Base-by-base conservation (phyloP, 2,888 invertebrate species). In the Lochmaea crataegi region DNA sequence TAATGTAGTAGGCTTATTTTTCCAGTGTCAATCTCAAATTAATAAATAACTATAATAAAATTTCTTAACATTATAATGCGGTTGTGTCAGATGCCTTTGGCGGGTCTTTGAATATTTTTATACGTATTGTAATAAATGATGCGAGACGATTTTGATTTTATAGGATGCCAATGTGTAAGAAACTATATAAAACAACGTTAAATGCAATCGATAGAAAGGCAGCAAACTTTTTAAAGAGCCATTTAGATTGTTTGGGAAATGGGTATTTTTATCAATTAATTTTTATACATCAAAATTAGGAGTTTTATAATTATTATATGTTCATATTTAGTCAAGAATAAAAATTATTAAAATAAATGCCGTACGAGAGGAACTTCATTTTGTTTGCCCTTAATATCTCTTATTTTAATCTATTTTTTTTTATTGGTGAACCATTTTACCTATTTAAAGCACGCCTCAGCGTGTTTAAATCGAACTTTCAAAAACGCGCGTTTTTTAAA, bases 231-330 rank as follows among this genome's bases (percentile, higher is more conserved):
- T 58, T 14, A 32, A 32, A 58, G 32, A 26, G 18, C 18, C 53
- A 16, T 53, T 53, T 53, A 53, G 53, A 53, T 63, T 63, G 38
- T 63, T 42, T 16, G 42, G 61, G 38, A 42, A 63, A 18, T 63
- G 61, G 42, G 61, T 63, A 63, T 42, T 63, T 63, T 63, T 63
- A 63, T 63, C 18, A 63, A 42, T 42, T 58, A 58, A 5, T 58
- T 58, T 58, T 58, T 58, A 58, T 58, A 58, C 58, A 58, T 32
- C 58, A 58, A 58, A 58, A 58, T 58, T 58, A 58, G 58, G 58
- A 58, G 58, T 58, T 58, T 58, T 58, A 58, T 58, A 58, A 58
- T 58, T 58, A 58, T 58, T 58, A 58, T 58, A 58, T 58, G 58
- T 58, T 58, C 58, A 32, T 58, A 32, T 58, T 58, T 58, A 58